Evolutionary conservation across 1,140 invertebrate genomes (phyloP), one percentile per base, ranked within the genome.

Genomic region (Zaprionus ghesquierei): DNA sequence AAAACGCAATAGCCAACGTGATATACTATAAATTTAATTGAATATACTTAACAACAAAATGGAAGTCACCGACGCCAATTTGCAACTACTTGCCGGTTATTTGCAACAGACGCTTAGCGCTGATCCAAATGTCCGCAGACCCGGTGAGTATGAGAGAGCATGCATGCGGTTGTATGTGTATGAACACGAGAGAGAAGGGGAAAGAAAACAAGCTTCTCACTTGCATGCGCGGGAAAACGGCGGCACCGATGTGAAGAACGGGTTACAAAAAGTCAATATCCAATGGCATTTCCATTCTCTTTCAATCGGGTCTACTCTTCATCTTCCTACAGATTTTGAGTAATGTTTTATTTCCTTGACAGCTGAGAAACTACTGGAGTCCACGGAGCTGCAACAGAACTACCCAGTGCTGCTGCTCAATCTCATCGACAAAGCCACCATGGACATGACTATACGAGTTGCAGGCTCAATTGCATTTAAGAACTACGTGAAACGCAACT

Each of bases 401-500:
- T 99, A 98, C 93, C 95, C 97, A 0, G 93, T 98, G 6, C 92
- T 99, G 20, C 92, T 99, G 22, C 93, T 99, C 2, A 95, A 96
- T 81, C 93, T 99, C 8, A 94, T 99, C 59, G 95, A 97, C 71
- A 97, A 97, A 81, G 91, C 94, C 25, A 94, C 95, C 75, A 93
- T 96, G 23, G 96, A 98, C 75, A 92, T 96, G 69, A 96, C 96
- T 5, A 96, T 99, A 51, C 94, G 97, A 81, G 93, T 98, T 44
- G 96, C 97, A 35, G 97, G 97, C 50, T 95, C 98, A 46, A 96
- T 99, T 77, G 96, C 96, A 13, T 98, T 99, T 87, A 99, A 99
- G 92, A 99, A 99, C 92, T 98, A 96, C 92, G 95, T 99, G 5
- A 99, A 99, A 92, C 93, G 97, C 60, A 98, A 99, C 93, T 99